Evolutionary conservation across 1,140 invertebrate genomes (phyloP), one percentile per base, ranked within the genome.

Genomic region (Trachymyrmex septentrionalis): DNA sequence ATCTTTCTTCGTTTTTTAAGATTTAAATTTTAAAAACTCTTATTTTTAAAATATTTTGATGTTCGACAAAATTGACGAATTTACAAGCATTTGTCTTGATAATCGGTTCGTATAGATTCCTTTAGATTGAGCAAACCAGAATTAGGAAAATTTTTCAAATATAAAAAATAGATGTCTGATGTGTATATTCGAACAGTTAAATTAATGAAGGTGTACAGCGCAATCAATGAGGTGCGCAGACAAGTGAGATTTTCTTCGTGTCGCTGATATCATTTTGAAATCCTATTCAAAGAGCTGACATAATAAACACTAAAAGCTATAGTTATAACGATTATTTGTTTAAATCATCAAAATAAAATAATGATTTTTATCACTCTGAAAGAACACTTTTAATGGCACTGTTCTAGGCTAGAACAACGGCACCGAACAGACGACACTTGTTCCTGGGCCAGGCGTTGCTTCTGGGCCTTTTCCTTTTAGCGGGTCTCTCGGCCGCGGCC

Each of bases 361-460:
- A 72, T 27, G 27, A 27, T 24, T 50, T 27, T 50, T 19, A 19
- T 27, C 19, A 14, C 6, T 38, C 53, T 44, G 10, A 61, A 24
- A 24, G 12, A 61, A 57, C 7, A 44, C 0, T 57, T 10, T 76
- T 67, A 16, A 34, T 24, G 27, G 3, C 38, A 38, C 7, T 69
- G 64, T 81, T 27, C 0, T 85, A 95, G 95, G 97, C 98, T 27
- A 97, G 97, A 94, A 96, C 97, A 30, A 97, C 97, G n/a, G 97
- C 97, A 1, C 98, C 98, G 0, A 98, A 97, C 91, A 96, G 98
- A 66, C 96, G 98, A 9, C 98, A 99, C 93, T 96, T 99, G 69
- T 98, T 99, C 93, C 96, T 99, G 24, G 98, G 98, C 21, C 98
- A 99, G 94, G 97, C 98, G 93, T 96, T 99, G 66, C 96, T 99